Percentiles rank a stretch among this genome's conserved stretches.
phyloP scores from a whole-genome alignment of 2,888 invertebrate species.

The Drosophila leonis region DNA sequence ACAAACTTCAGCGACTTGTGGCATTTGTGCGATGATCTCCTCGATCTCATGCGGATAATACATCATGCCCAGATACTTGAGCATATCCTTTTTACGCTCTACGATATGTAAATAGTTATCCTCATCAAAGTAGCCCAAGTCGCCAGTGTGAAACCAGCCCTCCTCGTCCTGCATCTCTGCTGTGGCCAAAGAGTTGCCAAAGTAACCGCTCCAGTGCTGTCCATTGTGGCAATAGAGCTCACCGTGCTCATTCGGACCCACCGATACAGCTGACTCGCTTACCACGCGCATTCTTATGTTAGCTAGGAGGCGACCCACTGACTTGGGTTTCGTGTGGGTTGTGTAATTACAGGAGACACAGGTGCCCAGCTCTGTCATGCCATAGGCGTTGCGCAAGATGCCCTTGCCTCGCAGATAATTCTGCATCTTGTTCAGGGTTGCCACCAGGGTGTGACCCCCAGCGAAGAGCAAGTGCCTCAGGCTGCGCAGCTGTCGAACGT shows the following conservation, averaged over 20 bases:
- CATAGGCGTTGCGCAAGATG: constrained; percentile 72
- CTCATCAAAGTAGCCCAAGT: constrained; percentile 83
- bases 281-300: constrained; percentile 69
- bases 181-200: constrained; percentile 73
- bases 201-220: constrained; percentile 81
- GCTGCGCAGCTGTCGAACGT: constrained; percentile 49
- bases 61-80: constrained; percentile 80
- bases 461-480: constrained; percentile 60
- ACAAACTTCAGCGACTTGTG: constrained; percentile 77
- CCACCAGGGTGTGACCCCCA: constrained; percentile 67
- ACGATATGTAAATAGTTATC: constrained; percentile 79
- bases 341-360: constrained; percentile 47
- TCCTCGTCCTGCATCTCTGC: constrained; percentile 72
- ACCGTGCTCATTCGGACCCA: constrained; percentile 72
- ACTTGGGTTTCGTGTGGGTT: constrained; percentile 51
- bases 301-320: constrained; percentile 69
- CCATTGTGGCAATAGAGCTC: constrained; percentile 70
- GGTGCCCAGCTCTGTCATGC: constrained; percentile 73
- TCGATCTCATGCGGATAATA: constrained; percentile 83
- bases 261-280: constrained; percentile 53
- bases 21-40: constrained; percentile 75
- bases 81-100: constrained; percentile 81
- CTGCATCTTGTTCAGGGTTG: constrained; percentile 62
- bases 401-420: constrained; percentile 42
- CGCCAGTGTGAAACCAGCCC: constrained; percentile 84